Conservation (phyloP, 2,888 invertebrate genomes). For the Oscheius onirici region DNA sequence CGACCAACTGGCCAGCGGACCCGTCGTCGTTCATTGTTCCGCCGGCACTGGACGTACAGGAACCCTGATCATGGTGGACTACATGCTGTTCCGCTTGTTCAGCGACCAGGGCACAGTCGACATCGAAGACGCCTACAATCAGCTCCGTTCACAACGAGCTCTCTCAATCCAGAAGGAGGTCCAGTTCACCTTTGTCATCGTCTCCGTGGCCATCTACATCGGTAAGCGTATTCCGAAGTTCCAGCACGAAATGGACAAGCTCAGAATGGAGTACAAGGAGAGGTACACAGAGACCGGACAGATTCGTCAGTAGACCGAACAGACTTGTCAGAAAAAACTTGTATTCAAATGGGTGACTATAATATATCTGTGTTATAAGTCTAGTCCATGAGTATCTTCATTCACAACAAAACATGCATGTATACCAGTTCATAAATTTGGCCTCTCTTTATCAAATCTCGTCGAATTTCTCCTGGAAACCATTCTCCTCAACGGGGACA, state of each 20-base stretch:
- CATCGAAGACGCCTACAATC: background rate
- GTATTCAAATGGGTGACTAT: too few species aligned
- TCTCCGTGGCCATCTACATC: background rate
- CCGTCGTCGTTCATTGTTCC: conserved; percentile 29
- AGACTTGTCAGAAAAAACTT: too few species aligned
- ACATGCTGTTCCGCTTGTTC: conserved; percentile 14
- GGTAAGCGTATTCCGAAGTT: background rate
- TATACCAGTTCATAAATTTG: background rate
- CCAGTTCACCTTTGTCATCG: background rate
- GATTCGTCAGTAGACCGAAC: too few species aligned
- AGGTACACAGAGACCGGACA: too few species aligned
- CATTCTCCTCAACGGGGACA: background rate
- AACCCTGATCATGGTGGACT: conserved; percentile 24
- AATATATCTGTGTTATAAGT: too few species aligned
- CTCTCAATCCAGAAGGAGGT: background rate
- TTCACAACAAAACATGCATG: too few species aligned
- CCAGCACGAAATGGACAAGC: background rate
- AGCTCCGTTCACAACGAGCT: background rate
- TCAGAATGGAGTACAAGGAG: too few species aligned
- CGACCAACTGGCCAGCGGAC: conserved; percentile 13
- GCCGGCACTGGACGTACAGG: conserved; percentile 33
- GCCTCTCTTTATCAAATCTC: background rate
- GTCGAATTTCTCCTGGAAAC: conserved; percentile 25
- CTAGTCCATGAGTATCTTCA: background rate
- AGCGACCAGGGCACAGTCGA: too few species aligned